phyloP scores from a whole-genome alignment of 2,113 vertebrate genomes.

The Mohoua ochrocephala region DNA sequence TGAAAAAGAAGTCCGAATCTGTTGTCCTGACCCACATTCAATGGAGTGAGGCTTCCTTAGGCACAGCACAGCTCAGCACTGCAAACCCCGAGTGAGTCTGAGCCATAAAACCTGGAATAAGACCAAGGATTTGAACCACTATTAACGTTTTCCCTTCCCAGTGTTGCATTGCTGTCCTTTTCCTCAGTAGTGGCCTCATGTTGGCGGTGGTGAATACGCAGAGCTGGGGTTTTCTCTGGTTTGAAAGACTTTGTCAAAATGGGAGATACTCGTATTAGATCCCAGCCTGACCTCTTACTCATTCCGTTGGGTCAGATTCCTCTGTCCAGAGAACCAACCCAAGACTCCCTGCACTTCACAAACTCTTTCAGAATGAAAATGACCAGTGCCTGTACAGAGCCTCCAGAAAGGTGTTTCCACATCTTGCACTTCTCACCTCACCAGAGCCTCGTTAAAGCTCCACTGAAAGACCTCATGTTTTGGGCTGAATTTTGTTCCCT shows the following conservation, averaged over 20 bases:
- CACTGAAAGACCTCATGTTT: neutral
- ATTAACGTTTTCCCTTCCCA: neutral
- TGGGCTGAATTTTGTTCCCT: neutral
- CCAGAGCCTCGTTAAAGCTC: neutral
- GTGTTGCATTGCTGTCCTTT: neutral
- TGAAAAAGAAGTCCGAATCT: neutral
- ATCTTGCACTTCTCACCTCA: neutral
- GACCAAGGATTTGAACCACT: neutral
- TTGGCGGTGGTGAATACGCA: neutral
- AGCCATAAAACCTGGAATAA: neutral
- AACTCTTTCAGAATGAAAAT: neutral
- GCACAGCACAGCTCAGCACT: neutral
- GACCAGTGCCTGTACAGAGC: neutral
- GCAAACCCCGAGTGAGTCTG: neutral
- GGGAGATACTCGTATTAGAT: neutral
- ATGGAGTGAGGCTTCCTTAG: neutral
- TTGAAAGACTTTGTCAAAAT: neutral
- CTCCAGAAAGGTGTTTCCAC: neutral
- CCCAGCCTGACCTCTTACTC: neutral
- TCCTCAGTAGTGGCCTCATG: neutral
- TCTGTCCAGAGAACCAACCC: neutral
- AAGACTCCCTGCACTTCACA: neutral
- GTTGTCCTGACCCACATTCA: neutral
- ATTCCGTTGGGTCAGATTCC: neutral
- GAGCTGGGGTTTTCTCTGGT: neutral